A percentile compares a stretch with the other conserved stretches of the same genome.
Conservation (phyloP, 1,140 invertebrate genomes). For the Papilio dardanus region DNA sequence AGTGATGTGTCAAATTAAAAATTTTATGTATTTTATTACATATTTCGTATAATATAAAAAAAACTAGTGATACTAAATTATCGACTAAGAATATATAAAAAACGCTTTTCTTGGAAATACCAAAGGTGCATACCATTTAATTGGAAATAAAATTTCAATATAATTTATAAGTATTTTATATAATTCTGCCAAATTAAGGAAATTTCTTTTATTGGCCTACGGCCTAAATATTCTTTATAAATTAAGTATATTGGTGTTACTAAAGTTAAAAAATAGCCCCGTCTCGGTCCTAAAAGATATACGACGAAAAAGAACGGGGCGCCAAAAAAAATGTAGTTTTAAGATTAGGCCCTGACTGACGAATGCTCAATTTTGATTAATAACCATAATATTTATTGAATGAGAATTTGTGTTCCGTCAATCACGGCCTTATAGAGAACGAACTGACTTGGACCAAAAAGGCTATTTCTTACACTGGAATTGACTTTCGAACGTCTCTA, state of each 20-base stretch:
- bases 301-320: neutral
- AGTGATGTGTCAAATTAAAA: no score
- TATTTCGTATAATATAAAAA: no score
- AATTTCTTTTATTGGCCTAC: neutral
- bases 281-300: neutral
- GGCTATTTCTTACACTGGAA: slow-evolving; percentile 2
- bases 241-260: slow-evolving; percentile 2
- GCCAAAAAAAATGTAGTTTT: neutral
- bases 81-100: neutral
- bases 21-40: no score
- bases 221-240: slow-evolving; percentile 9
- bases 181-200: neutral
- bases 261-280: neutral
- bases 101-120: neutral
- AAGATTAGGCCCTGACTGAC: slow-evolving; percentile 18
- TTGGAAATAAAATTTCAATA: neutral
- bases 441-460: neutral
- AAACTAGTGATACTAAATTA: no score
- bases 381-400: neutral
- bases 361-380: neutral
- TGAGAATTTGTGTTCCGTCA: slow-evolving; percentile 10
- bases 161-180: neutral
- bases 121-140: neutral
- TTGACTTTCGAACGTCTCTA: neutral
- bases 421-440: neutral